These are phyloP conservation scores for Sebastes fasciatus DNA, from an alignment of 2,113 vertebrate genomes.

Conservation along the genomic window DNA sequence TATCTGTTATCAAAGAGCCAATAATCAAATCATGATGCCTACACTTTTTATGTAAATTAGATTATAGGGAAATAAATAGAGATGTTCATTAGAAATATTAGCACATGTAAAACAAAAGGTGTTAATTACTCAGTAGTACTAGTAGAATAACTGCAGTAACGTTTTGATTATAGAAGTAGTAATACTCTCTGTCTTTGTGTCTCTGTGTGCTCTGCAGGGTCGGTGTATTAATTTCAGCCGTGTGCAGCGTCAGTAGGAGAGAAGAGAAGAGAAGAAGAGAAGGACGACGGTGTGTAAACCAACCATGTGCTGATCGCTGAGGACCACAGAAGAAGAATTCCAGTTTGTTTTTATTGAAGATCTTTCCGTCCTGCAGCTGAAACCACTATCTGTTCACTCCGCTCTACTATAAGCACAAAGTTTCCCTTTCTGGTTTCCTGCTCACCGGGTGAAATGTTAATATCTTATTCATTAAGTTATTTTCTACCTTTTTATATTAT, in stretches of 20 bases:
- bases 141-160: too few relatives aligned
- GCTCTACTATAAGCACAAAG: conserved; percentile 41
- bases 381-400: conserved; percentile 48
- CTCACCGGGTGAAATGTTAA: not conserved
- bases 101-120: not conserved
- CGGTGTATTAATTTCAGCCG: conserved; percentile 94
- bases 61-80: not conserved
- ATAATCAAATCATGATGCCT: not conserved
- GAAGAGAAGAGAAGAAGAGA: conserved; percentile 5
- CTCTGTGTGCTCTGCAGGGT: conserved; percentile 84
- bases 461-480: conserved; percentile 48
- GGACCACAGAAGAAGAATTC: conserved; percentile 42
- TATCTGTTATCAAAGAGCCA: not conserved
- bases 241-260: conserved; percentile 84
- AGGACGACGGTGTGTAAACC: not conserved
- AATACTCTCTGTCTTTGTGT: not conserved
- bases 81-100: not conserved
- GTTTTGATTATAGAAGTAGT: not conserved
- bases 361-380: conserved; percentile 34
- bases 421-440: not conserved
- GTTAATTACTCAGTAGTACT: too few relatives aligned
- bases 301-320: conserved; percentile 23
- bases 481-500: not conserved
- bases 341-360: conserved; percentile 32
- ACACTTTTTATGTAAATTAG: not conserved